Evolutionary conservation across 2,113 vertebrate genomes (phyloP).

Genomic region (Petrocephalus microphthalmus): DNA sequence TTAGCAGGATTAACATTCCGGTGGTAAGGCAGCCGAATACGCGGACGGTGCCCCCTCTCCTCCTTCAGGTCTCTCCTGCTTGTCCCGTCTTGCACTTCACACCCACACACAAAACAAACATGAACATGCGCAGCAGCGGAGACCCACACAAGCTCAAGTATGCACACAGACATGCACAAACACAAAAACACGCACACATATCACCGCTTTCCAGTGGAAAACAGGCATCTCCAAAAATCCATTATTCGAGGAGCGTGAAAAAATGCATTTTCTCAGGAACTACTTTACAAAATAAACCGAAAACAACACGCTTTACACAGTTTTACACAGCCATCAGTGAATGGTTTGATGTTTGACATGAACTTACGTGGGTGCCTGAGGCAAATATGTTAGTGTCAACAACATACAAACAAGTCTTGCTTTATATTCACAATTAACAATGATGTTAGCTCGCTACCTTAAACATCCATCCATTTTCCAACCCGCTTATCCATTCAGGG

Average conservation of each 20-base stretch:
- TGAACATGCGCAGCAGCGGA: neutral
- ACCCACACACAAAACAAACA: conserved; percentile 14
- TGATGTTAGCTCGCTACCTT: neutral
- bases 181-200: conserved; percentile 15
- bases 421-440: neutral
- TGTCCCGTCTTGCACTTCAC: conserved; percentile 46
- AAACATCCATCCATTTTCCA: too few relatives aligned
- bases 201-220: neutral
- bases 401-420: neutral
- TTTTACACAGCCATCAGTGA: neutral
- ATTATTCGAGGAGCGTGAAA: neutral
- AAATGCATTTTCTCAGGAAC: neutral
- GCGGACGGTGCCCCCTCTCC: conserved; percentile 35
- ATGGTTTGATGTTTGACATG: neutral
- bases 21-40: conserved; percentile 43
- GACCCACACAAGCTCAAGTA: neutral
- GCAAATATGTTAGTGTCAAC: neutral
- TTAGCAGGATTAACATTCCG: conserved; percentile 65
- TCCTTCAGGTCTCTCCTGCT: conserved; percentile 21
- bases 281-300: neutral
- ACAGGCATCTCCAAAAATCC: neutral
- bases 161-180: neutral
- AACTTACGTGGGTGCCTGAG: neutral
- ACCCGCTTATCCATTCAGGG: too few relatives aligned
- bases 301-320: neutral